Evolutionary conservation across 2,888 invertebrate genomes (phyloP), one percentile per base, ranked within the genome.

Genomic region (Ganaspis brasiliensis): DNA sequence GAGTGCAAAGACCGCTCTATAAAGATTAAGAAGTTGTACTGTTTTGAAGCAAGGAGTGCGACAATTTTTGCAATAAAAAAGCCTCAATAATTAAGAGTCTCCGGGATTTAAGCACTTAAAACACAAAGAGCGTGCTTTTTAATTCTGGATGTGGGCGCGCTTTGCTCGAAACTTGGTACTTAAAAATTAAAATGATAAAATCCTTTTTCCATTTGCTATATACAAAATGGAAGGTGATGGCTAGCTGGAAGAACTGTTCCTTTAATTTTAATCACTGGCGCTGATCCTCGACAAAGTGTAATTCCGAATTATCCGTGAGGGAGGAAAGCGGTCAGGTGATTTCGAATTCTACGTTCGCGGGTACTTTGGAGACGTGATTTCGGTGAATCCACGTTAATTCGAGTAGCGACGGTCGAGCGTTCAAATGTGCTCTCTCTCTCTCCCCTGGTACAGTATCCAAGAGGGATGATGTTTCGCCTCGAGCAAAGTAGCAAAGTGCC

Each of bases 311-410:
- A 45, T 37, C 24, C 19, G 37, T 67, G 24, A 45, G 26, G 26
- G 26, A 21, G 40, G 61, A 14, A 37, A 63, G 37, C 45, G 67
- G 67, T 67, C 67, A 67, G 67, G 52, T 63, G 72, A 74, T 72
- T 75, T 71, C 74, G 31, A 59, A 78, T 79, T 76, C 76, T 59
- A 72, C 75, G 57, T 72, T 61, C 71, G 75, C 70, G 52, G 74
- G 72, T 76, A 77, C 70, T 75, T 71, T 72, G 59, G 71, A 55
- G 59, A 55, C 67, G 73, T 72, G 63, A 85, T 87, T 86, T 79
- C 83, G 81, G 80, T 85, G 85, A 86, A 86, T 86, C 82, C 79
- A 84, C 84, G 84, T 86, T 86, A 86, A 87, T 87, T 87, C 84
- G 82, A 83, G 85, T 81, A 81, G 79, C 82, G 75, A 37, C 67